Conservation (phyloP, 2,797 vertebrate genomes). For the Pangasius larnaudii region DNA sequence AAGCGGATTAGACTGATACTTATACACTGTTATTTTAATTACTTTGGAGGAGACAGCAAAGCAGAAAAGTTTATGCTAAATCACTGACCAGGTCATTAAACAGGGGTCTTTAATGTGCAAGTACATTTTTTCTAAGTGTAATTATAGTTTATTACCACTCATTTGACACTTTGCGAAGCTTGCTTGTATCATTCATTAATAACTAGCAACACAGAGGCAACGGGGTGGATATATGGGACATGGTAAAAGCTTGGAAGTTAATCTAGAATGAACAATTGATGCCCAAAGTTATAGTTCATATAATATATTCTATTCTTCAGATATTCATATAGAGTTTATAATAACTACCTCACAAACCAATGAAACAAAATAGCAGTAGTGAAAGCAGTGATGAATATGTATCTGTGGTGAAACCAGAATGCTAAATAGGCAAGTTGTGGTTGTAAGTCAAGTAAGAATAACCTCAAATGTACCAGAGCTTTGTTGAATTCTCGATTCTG, state of each 20-base stretch:
- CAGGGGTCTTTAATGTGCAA: conserved; percentile 19
- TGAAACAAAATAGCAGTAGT: background rate
- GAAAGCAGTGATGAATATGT: background rate
- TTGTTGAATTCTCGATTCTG: background rate
- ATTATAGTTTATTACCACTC: conserved; percentile 53
- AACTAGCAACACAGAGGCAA: conserved; percentile 6
- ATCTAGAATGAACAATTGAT: conserved; percentile 19
- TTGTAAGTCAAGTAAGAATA: background rate
- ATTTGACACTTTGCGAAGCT: conserved; percentile 16
- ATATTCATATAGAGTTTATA: background rate
- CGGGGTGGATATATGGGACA: background rate
- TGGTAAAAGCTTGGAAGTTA: background rate
- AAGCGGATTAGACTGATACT: conserved; percentile 52
- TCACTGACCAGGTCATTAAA: conserved; percentile 76
- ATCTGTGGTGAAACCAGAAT: background rate
- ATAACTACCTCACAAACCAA: background rate
- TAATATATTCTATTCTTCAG: background rate
- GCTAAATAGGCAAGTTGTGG: background rate
- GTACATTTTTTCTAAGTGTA: conserved; percentile 40
- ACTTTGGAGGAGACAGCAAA: conserved; percentile 66
- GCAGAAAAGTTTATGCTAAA: conserved; percentile 68
- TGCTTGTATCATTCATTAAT: conserved; percentile 20
- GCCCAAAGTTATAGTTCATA: background rate
- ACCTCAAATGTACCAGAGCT: background rate
- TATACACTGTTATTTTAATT: conserved; percentile 67